Conservation (phyloP, 2,888 invertebrate genomes). For the Lycophotia porphyrea region DNA sequence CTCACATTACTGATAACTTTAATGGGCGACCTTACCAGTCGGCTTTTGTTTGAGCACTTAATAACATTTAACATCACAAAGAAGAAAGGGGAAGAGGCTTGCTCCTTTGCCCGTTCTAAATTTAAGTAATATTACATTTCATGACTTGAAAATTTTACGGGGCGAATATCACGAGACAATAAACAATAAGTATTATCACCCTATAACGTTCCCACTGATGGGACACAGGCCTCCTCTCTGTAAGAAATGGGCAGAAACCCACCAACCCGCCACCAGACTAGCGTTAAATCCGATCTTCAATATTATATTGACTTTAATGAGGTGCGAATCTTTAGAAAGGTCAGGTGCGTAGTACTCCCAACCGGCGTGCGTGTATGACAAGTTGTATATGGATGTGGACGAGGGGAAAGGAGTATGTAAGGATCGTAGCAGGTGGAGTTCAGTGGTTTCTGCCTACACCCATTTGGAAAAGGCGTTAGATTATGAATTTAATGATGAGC, state of each 20-base stretch:
- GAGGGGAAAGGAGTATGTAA: not conserved
- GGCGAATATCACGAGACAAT: not conserved
- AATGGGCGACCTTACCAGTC: slow-evolving; percentile 16
- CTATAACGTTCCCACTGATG: not conserved
- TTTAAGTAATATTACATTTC: not conserved
- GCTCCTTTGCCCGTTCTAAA: not conserved
- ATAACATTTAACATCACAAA: slow-evolving; percentile 27
- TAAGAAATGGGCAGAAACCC: not conserved
- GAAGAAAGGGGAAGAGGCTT: not conserved
- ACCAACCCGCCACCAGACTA: not conserved
- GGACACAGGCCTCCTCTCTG: not conserved
- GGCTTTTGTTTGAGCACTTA: slow-evolving; percentile 42
- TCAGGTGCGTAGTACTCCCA: not conserved
- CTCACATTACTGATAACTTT: slow-evolving; percentile 39
- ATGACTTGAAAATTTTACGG: not conserved
- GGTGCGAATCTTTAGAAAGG: not conserved
- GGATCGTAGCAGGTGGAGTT: not conserved
- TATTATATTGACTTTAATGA: not conserved
- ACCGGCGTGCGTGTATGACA: too few species aligned
- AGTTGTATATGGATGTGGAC: too few species aligned
- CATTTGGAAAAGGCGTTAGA: not conserved
- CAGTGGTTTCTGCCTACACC: not conserved
- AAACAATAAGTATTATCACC: not conserved
- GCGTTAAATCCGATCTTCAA: not conserved
- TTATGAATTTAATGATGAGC: not conserved